Evolutionary conservation across 2,797 vertebrate genomes (phyloP).

Genomic region (Gymnoscopelus microlampas): DNA sequence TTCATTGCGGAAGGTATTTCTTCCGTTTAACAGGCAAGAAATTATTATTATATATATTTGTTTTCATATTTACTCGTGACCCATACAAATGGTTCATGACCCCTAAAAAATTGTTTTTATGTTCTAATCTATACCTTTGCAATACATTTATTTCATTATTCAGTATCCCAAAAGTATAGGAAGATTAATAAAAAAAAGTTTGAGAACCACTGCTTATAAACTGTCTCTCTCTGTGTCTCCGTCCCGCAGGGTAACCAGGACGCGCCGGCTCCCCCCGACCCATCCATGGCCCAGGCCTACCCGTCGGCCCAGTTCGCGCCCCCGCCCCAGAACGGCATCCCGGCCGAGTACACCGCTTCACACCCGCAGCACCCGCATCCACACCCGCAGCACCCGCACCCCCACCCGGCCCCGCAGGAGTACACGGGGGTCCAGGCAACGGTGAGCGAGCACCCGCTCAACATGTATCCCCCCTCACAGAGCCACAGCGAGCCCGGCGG

Average conservation of each 20-base stretch:
- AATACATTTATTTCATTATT: slow-evolving; percentile 1
- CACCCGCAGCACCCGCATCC: slow-evolving; percentile 82
- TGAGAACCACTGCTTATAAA: background rate
- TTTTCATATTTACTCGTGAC: no score
- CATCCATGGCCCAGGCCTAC: slow-evolving; percentile 94
- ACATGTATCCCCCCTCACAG: slow-evolving; percentile 92
- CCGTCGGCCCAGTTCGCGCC: slow-evolving; percentile 92
- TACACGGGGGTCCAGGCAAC: slow-evolving; percentile 82
- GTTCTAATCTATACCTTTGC: no score
- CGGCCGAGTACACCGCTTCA: slow-evolving; percentile 90
- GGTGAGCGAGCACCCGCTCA: slow-evolving; percentile 92
- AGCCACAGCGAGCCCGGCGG: slow-evolving; percentile 90
- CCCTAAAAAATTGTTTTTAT: no score
- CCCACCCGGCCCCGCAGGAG: slow-evolving; percentile 59
- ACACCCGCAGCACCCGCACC: slow-evolving; percentile 80
- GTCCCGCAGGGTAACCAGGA: slow-evolving; percentile 92
- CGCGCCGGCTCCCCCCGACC: slow-evolving; percentile 90
- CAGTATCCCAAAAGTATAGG: no score
- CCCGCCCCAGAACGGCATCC: slow-evolving; percentile 91
- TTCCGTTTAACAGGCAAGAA: no score
- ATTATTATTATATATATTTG: no score
- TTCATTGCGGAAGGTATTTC: no score
- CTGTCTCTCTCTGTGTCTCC: slow-evolving; percentile 28
- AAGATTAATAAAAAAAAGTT: background rate
- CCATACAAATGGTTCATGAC: no score